Percentiles rank a stretch among this genome's conserved stretches.
Evolutionary conservation across 2,113 vertebrate species (phyloP).

Genomic region (Alces alces): DNA sequence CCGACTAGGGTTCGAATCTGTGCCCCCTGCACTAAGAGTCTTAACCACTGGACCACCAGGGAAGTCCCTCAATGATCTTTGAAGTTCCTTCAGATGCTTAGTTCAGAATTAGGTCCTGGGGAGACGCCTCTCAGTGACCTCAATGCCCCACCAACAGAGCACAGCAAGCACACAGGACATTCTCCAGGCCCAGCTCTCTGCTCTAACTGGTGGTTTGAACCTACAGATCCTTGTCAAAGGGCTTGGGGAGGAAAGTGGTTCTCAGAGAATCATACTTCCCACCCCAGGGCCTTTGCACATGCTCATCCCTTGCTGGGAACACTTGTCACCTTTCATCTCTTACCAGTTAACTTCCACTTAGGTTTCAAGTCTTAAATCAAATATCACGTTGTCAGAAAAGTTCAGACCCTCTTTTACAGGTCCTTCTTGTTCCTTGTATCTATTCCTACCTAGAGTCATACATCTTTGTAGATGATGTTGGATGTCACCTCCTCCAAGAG

Average conservation of each 20-base stretch:
- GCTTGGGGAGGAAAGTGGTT: background rate
- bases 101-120: background rate
- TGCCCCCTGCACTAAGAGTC: background rate
- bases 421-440: background rate
- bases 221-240: background rate
- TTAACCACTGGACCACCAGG: background rate
- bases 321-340: background rate
- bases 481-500: background rate
- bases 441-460: background rate
- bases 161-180: background rate
- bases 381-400: background rate
- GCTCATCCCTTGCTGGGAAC: background rate
- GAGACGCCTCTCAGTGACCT: background rate
- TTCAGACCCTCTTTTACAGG: background rate
- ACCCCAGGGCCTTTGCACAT: background rate
- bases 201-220: too few relatives aligned
- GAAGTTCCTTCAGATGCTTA: background rate
- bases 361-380: background rate
- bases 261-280: background rate
- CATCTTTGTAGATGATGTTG: background rate
- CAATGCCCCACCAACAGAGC: background rate
- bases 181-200: background rate
- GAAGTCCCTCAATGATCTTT: background rate
- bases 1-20: background rate
- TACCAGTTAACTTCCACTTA: background rate